Evolutionary conservation across 2,797 vertebrate species (phyloP).

Genomic region (Sarcoramphus papa): DNA sequence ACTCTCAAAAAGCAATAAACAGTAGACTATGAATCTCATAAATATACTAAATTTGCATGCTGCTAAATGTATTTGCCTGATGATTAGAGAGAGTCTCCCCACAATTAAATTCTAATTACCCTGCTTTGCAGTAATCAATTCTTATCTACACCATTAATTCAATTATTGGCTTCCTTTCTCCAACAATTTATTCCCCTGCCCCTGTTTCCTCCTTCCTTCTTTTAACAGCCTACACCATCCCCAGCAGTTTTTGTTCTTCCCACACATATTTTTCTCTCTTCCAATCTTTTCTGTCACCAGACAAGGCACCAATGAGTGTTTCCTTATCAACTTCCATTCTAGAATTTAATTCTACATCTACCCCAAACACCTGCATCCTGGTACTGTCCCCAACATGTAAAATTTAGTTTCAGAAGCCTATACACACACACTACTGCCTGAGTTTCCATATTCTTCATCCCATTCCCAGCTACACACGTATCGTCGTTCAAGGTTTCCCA

Average conservation of each 20-base stretch:
- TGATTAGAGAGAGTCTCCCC: not conserved
- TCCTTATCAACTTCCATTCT: not conserved
- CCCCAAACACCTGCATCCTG: not conserved
- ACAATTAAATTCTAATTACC: conserved; percentile 3
- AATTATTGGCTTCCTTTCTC: not conserved
- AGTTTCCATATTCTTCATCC: not conserved
- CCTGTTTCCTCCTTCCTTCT: not conserved
- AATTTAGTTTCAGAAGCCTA: not conserved
- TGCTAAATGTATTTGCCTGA: not conserved
- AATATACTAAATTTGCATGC: not conserved
- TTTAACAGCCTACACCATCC: not conserved
- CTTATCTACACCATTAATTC: conserved; percentile 2
- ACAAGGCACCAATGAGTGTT: not conserved
- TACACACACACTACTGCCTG: fast-evolving
- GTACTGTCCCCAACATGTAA: not conserved
- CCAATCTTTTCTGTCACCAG: not conserved
- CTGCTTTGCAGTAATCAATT: not conserved
- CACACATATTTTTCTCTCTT: not conserved
- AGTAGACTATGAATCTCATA: not conserved
- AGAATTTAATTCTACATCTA: not conserved
- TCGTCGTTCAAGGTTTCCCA: not conserved
- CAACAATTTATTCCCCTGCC: not conserved
- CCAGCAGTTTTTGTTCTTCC: not conserved
- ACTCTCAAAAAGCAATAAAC: not conserved
- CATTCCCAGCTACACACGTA: not conserved